phyloP scores from a whole-genome alignment of 2,797 vertebrate species.

The Dermochelys coriacea region DNA sequence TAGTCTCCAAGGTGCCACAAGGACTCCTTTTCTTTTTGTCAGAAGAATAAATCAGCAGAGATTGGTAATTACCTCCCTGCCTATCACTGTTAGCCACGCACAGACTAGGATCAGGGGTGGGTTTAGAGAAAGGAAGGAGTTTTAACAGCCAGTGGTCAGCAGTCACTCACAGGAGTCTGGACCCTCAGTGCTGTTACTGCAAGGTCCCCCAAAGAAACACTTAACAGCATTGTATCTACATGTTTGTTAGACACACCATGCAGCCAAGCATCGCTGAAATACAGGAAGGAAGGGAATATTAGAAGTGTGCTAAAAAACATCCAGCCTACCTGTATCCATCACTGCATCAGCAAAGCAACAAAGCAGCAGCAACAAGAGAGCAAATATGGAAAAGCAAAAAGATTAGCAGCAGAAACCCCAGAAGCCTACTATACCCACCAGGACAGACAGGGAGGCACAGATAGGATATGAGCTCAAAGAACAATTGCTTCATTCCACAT shows the following conservation, averaged over 20 bases:
- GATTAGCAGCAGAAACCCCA: not conserved
- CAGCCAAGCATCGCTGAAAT: not conserved
- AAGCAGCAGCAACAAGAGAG: constrained; percentile 18
- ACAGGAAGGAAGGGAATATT: not conserved
- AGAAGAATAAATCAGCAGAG: too few relatives aligned
- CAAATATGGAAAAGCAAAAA: constrained; percentile 27
- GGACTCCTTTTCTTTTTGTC: too few relatives aligned
- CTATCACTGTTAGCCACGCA: not conserved
- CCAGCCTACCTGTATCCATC: constrained; percentile 72
- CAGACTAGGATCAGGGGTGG: not conserved
- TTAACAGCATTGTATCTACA: not conserved
- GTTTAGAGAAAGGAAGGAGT: not conserved
- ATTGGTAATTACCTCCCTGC: not conserved
- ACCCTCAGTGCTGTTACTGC: not conserved
- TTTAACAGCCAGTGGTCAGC: not conserved
- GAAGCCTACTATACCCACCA: not conserved
- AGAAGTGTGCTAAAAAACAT: not conserved
- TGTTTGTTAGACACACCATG: not conserved
- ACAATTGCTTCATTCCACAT: not conserved
- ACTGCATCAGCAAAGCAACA: constrained; percentile 35
- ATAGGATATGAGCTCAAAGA: not conserved
- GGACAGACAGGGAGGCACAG: not conserved
- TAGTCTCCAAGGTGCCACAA: too few relatives aligned
- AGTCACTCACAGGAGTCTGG: not conserved
- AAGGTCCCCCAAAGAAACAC: not conserved